Base-by-base conservation (phyloP, 2,888 invertebrate species). In the Phlogophora meticulosa region DNA sequence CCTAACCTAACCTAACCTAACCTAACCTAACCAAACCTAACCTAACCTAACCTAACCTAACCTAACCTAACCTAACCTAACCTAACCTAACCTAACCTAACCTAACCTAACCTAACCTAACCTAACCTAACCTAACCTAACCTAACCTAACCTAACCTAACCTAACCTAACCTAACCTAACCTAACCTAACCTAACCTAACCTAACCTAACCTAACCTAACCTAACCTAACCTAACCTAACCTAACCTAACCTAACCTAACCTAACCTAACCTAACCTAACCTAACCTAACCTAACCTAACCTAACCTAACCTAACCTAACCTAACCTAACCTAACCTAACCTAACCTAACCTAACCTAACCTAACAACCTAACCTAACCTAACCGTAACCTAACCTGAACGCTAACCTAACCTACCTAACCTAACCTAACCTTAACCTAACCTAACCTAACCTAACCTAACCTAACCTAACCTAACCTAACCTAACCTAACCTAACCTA, bases 231-330 rank as follows among this genome's bases (percentile, higher is more conserved):
- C 63, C 67, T 66, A 62, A 66, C 65, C 65, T 62, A 66, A 66
- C 60, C 62, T 71, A 71, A 65, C 52, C 52, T 57, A 56, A 56
- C 65, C 71, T 71, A 65, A 71, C 72, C 67, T 68, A 72, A 68
- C 72, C 68, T 68, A 72, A 68, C 72, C 64, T 69, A 73, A 68
- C 72, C 69, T 69, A 75, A 71, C 75, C 72, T 72, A 75, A 71
- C 75, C 72, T 72, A 75, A 71, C 74, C 72, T 72, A 75, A 71
- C 76, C 72, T 72, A 76, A 72, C 76, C 72, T 72, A 75, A 71
- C 75, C 72, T 65, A 72, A 71, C 71, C 72, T 71, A 74, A 74
- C 74, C 74, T 74, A 74, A 74, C 70, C 71, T 71, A 74, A 71
- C 74, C 71, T 67, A 75, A 61, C 71, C 71, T 65, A 71, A 71